Evolutionary conservation across 2,888 invertebrate species (phyloP), one percentile per base, ranked within the genome.

Genomic region (Drosophila setosimentum): DNA sequence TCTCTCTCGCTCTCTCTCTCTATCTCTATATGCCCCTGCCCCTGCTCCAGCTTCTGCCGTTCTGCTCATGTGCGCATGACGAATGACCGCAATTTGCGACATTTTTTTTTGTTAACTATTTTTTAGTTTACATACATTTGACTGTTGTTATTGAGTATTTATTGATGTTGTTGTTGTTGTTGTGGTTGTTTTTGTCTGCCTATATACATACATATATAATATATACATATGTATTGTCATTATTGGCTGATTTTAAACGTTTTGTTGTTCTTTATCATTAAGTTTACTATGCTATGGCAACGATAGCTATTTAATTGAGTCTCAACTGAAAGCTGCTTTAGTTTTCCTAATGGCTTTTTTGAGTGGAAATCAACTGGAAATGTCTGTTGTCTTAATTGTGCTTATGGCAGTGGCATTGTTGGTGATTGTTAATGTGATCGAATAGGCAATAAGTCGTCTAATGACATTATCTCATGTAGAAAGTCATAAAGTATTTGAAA

Each of bases 1-100:
- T 13, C 45, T 27, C 30, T 11, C 35, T 2, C 53, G 18, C 32
- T 10, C 35, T 0, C 10, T 0, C 29, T 3, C 29, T 29, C 1
- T 29, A 11, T 5, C 48, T 37, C 48, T 27, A 51, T 10, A 45
- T 61, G 58, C 57, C 70, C 33, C 61, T 68, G 67, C 40, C 76
- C 13, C 59, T 68, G 68, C 21, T 57, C 27, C 75, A 74, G 66
- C 61, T 55, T 59, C 69, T 76, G 75, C 68, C 87, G 88, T 90
- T 89, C 80, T 91, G 92, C 83, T 92, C 73, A 90, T 89, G 85
- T 91, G 92, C 91, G 91, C 91, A 92, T 92, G 91, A 92, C 91
- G 91, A 92, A 92, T 92, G 91, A 91, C 92, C 92, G 92, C 90
- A 91, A 91, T 92, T 90, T 91, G 86, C 88, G 90, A 91, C 91